Evolutionary conservation across 92 coral and sea anemone genomes (phyloP), one percentile per base, ranked within the genome.

Genomic region (Palythoa grandis): DNA sequence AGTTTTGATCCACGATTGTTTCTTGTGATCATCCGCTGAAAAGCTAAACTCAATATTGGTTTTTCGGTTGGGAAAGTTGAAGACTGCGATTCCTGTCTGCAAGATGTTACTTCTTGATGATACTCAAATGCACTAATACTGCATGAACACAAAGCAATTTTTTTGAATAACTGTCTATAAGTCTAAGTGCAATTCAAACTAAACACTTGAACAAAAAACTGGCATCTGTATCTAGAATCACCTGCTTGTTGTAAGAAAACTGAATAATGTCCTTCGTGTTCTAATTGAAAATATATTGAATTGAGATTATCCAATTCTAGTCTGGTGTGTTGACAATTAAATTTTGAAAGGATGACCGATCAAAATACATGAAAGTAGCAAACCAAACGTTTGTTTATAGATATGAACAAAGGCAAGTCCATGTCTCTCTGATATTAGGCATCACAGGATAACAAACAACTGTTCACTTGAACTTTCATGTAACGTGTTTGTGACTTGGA

Each of bases 231-330:
- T 37, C 24, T 0, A 69, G 11, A 69, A 29, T 69, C 74, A 69
- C 47, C 43, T 69, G 43, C 74, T 69, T 16, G 37, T 16, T 35
- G 47, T 35, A 5, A 24, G 14, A 69, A 29, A 69, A 37, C 35
- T 5, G 39, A 16, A 69, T 3, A 11, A 13, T 69, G 5, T 11
- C 43, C 37, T 22, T 69, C 16, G 24, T 11, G 74, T 19, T 25
- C 17, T 69, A 25, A 69, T 29, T 69, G 74, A 69, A 69, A 69
- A 69, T 22, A 29, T 37, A 69, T n/a, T 63, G 69, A 63, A n/a
- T 63, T 63, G 17, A 19, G 22, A 19, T 63, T 63, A 63, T n/a
- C 9, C 29, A 63, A 17, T n/a, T 63, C 22, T 61, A 2, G 24
- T 63, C 69, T 9, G 22, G 6, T 63, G 20, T 60, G 24, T 63